phyloP scores from a whole-genome alignment of 2,797 vertebrate genomes.

The Sciaenops ocellatus region DNA sequence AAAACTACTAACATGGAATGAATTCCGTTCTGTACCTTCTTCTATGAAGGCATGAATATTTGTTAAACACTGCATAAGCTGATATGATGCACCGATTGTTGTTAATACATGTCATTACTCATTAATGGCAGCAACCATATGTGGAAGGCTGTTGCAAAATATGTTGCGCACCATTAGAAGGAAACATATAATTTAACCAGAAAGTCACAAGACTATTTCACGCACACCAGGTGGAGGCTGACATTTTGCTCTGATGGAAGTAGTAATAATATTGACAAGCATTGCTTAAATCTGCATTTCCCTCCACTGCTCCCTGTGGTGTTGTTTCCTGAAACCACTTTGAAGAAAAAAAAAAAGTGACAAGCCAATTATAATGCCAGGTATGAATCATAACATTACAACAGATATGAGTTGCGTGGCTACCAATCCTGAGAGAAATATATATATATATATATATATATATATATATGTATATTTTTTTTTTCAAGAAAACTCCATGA shows the following conservation, averaged over 20 bases:
- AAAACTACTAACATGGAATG: neutral
- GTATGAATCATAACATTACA: neutral
- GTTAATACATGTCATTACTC: conserved; percentile 3
- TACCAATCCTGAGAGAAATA: neutral
- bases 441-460: neutral
- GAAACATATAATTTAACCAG: conserved; percentile 28
- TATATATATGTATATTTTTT: neutral
- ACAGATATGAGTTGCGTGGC: neutral
- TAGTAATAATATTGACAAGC: conserved; percentile 16
- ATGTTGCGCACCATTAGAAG: neutral
- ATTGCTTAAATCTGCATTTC: conserved; percentile 24
- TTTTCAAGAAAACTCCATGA: conserved; percentile 20
- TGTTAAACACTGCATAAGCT: neutral
- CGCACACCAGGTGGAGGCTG: conserved; percentile 19
- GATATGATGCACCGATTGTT: neutral
- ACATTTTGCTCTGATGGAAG: conserved; percentile 31
- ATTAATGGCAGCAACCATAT: neutral
- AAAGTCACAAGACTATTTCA: conserved; percentile 24
- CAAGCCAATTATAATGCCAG: conserved; percentile 8
- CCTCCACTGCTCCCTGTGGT: neutral
- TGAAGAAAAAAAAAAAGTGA: neutral
- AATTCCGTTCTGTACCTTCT: neutral
- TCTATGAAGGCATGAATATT: neutral
- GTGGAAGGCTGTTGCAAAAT: neutral
- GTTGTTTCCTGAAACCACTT: neutral